Evolutionary conservation across 2,797 vertebrate species (phyloP).

Genomic region (Lacerta viridis): DNA sequence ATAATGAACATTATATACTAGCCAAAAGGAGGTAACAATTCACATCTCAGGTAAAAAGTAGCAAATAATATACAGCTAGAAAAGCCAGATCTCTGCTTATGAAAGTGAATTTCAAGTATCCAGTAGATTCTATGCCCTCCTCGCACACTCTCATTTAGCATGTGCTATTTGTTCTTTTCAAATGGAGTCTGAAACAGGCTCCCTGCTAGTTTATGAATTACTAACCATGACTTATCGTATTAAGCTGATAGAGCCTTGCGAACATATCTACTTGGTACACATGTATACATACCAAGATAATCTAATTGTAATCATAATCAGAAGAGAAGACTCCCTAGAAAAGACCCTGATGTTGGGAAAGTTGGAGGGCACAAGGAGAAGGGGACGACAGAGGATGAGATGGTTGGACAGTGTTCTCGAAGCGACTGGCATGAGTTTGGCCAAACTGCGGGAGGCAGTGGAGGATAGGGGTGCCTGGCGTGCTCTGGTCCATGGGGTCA

Average conservation of each 20-base stretch:
- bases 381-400: no score
- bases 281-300: conserved; percentile 4
- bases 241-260: conserved; percentile 59
- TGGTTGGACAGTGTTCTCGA: no score
- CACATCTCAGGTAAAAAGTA: conserved; percentile 50
- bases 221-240: conserved; percentile 57
- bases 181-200: conserved; percentile 52
- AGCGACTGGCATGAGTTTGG: no score
- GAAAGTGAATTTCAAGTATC: conserved; percentile 45
- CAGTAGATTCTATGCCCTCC: conserved; percentile 56
- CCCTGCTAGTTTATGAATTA: conserved; percentile 51
- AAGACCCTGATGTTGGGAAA: no score
- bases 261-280: conserved; percentile 51
- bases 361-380: no score
- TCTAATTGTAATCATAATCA: neutral
- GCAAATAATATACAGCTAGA: conserved; percentile 52
- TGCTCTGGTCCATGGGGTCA: no score
- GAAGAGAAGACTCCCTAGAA: no score
- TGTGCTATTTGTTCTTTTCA: conserved; percentile 52
- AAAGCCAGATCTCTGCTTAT: conserved; percentile 53
- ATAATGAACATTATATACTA: conserved; percentile 42
- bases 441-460: no score
- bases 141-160: conserved; percentile 27
- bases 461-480: no score
- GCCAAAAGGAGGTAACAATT: conserved; percentile 56